Evolutionary conservation across 1,140 invertebrate genomes (phyloP), one percentile per base, ranked within the genome.

Genomic region (Drosophila asahinai): DNA sequence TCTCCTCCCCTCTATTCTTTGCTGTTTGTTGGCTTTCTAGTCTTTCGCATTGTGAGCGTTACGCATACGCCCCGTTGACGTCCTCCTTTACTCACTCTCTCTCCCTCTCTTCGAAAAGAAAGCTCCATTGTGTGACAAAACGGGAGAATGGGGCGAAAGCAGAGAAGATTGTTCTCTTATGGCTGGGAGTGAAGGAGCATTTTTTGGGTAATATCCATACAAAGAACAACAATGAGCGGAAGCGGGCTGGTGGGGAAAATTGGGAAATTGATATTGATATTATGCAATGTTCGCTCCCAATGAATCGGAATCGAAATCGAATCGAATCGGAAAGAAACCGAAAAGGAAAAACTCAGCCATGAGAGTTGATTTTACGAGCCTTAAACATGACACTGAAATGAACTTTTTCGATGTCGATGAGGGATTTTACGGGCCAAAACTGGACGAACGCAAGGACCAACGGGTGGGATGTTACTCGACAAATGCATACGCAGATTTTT

Each of bases 351-450:
- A 57, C 61, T 57, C 36, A 42, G 22, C 42, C 71, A 55, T 45
- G 43, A 80, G 73, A 61, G 75, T 71, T 80, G 71, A 58, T 86
- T 80, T 81, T 74, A 86, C 68, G 83, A 48, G 57, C 65, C 55
- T 45, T 66, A 63, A 81, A 81, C 74, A 78, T 81, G 82, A 75
- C 74, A 86, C 48, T 49, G 36, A 77, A 68, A 59, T 73, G 38
- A 72, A 73, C 54, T 72, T 71, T 66, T 51, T 55, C 22, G 43
- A 36, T 42, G 36, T 55, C 22, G 43, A 36, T 42, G 36, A 45
- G 15, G 27, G 42, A 40, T 62, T 62, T 61, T 27, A 57, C 36
- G 54, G 19, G 14, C 0, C 54, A 3, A 40, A 40, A 22, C 54
- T 55, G 52, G 52, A 55, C 33, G 38, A 6, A 15, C 14, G 12